Base-by-base conservation (phyloP, 1,140 invertebrate genomes). In the Procambarus virginalis region DNA sequence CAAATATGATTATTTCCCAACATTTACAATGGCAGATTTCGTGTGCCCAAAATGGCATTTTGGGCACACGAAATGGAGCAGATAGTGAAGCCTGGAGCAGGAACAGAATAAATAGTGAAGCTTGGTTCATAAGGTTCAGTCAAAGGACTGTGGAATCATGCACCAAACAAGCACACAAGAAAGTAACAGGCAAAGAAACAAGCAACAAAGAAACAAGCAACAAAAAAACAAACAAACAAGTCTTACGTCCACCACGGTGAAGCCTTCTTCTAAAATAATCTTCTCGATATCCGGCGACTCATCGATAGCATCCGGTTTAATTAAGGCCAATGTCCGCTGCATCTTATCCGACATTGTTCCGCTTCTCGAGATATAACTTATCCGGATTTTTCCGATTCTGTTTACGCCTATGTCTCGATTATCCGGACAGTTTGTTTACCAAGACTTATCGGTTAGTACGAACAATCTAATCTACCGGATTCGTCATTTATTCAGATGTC, bases 301-400 rank as follows among this genome's bases (percentile, higher is more conserved):
- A 48, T 94, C 90, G 22, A 94, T 75, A 75, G 94, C 94, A 91
- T 95, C 94, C 82, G 94, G 94, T 91, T 95, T 95, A 10, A 95
- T 93, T 49, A 95, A 93, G 49, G 94, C 94, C 49, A 95, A 92
- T 5, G 94, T 95, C 55, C 86, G 76, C 81, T 91, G 91, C 14
- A 90, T 91, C 81, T 84, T 84, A 55, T 89, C 88, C 17, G 82
- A n/a, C 64, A 17, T 68, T 68, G 45, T 55, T 34, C 46, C 1
- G 49, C 51, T 49, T 17, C 14, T 81, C 20, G 45, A 34, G 34
- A 34, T 34, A 34, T 34, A 34, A 34, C 2, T 82, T 68, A 82
- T 82, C 80, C 58, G 80, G 12, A 82, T 68, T n/a, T 22, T n/a
- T 60, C 55, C 79, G n/a, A 22, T 81, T 20, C 51, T 55, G n/a